A percentile compares a stretch with the other conserved stretches of the same genome.
These are phyloP conservation scores for Macaria liturata DNA, from an alignment of 2,888 invertebrate genomes.

Conservation along the genomic window DNA sequence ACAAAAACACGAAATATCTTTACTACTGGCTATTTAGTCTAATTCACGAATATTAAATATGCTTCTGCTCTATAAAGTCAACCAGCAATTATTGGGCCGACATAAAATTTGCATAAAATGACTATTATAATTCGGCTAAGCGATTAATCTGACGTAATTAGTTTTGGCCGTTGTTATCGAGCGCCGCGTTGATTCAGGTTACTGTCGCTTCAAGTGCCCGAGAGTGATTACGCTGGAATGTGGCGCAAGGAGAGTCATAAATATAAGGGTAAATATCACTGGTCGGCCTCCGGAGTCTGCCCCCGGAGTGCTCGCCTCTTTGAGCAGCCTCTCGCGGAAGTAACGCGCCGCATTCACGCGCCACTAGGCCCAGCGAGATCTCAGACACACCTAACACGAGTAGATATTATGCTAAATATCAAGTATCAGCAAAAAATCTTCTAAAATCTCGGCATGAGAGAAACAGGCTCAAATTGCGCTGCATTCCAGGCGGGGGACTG, in stretches of 20 bases:
- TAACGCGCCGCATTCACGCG: slow-evolving; percentile 10
- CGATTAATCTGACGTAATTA: slow-evolving; percentile 33
- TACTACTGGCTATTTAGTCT: neutral
- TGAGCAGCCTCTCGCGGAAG: slow-evolving; percentile 60
- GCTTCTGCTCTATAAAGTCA: slow-evolving; percentile 12
- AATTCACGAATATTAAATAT: slow-evolving; percentile 1
- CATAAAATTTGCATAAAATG: slow-evolving; percentile 35
- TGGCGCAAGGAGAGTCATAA: slow-evolving; percentile 39
- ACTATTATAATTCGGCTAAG: slow-evolving; percentile 28
- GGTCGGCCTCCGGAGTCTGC: slow-evolving; percentile 59
- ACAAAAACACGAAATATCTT: neutral
- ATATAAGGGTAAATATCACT: slow-evolving; percentile 63
- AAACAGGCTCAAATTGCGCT: slow-evolving; percentile 12
- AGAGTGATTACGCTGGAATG: slow-evolving; percentile 46
- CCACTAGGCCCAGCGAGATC: slow-evolving; percentile 6
- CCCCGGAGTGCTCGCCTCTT: slow-evolving; percentile 38
- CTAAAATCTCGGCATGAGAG: neutral
- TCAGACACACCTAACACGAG: neutral
- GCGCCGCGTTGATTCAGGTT: slow-evolving; percentile 24
- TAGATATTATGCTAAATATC: neutral
- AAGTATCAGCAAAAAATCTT: slow-evolving; percentile 4
- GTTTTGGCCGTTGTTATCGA: slow-evolving; percentile 20
- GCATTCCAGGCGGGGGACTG: slow-evolving; percentile 6
- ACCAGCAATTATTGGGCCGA: slow-evolving; percentile 22
- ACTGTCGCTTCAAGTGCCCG: slow-evolving; percentile 22